A percentile compares a stretch with the other conserved stretches of the same genome.
Evolutionary conservation across 2,797 vertebrate species (phyloP).

Genomic region (Lithobates sylvaticus): DNA sequence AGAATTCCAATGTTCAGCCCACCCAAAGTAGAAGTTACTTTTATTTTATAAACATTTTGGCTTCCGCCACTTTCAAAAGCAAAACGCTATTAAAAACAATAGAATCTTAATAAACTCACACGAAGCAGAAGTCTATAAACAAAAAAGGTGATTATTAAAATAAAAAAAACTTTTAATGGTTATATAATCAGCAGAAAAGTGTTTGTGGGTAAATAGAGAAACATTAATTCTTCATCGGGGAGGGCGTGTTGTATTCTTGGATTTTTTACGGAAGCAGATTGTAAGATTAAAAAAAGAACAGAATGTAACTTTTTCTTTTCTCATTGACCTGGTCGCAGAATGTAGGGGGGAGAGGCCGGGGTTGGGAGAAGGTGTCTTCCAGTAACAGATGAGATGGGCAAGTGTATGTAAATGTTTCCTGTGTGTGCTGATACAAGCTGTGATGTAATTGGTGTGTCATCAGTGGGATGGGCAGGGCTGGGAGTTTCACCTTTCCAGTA

Average conservation of each 20-base stretch:
- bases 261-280: neutral
- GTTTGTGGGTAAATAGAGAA: neutral
- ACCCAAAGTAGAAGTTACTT: no score
- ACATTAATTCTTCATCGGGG: neutral
- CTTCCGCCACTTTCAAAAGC: no score
- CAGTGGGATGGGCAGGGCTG: conserved; percentile 74
- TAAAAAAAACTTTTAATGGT: neutral
- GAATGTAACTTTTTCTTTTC: neutral
- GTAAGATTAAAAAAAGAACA: neutral
- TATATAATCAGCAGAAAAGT: neutral
- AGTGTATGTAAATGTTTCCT: conserved; percentile 31
- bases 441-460: conserved; percentile 83
- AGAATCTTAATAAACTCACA: neutral
- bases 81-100: no score
- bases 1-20: no score
- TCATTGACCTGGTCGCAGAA: no score
- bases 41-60: no score
- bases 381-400: neutral
- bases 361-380: neutral
- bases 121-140: neutral
- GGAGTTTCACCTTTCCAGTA: conserved; percentile 82
- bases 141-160: neutral
- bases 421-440: conserved; percentile 50
- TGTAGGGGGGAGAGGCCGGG: no score
- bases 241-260: neutral